A percentile compares a stretch with the other conserved stretches of the same genome.
Conservation (phyloP, 2,888 invertebrate genomes). For the Drosophila mimica region DNA sequence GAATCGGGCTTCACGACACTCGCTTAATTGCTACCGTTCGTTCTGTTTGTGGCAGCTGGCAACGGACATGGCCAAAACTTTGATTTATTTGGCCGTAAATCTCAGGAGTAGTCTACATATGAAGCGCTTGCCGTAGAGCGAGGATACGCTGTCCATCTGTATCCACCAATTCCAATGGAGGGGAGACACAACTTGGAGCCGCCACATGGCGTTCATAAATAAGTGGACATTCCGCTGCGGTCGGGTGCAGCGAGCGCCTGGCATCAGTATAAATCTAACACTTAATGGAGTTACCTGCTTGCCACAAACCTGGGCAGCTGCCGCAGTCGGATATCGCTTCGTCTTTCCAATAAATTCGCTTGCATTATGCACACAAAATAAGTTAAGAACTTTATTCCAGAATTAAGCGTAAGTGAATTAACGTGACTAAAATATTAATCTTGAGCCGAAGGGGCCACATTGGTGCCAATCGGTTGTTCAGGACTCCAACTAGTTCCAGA, state of each 20-base stretch:
- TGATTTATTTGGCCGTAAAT: conserved; percentile 60
- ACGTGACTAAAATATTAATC: conserved; percentile 80
- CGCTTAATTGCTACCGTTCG: conserved; percentile 62
- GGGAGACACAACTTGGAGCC: neutral
- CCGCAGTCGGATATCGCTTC: conserved; percentile 9
- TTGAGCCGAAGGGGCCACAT: conserved; percentile 43
- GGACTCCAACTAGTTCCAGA: neutral
- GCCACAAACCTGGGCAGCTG: conserved; percentile 6
- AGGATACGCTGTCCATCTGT: neutral
- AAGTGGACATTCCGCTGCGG: conserved; percentile 25
- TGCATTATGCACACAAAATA: conserved; percentile 78
- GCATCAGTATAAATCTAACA: conserved; percentile 71
- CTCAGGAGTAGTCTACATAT: conserved; percentile 36
- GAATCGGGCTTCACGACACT: conserved; percentile 28
- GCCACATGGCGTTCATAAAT: conserved; percentile 49
- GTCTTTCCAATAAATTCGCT: conserved; percentile 59
- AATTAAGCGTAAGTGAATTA: conserved; percentile 79
- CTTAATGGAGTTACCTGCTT: conserved; percentile 68
- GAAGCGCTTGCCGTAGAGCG: neutral
- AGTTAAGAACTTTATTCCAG: conserved; percentile 80
- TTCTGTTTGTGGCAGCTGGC: conserved; percentile 41
- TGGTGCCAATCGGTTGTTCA: neutral
- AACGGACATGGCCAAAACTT: conserved; percentile 37
- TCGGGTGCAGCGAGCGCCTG: conserved; percentile 15
- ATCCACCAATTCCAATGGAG: neutral